Conservation (phyloP, 2,113 vertebrate species). For the Acanthisitta chloris region DNA sequence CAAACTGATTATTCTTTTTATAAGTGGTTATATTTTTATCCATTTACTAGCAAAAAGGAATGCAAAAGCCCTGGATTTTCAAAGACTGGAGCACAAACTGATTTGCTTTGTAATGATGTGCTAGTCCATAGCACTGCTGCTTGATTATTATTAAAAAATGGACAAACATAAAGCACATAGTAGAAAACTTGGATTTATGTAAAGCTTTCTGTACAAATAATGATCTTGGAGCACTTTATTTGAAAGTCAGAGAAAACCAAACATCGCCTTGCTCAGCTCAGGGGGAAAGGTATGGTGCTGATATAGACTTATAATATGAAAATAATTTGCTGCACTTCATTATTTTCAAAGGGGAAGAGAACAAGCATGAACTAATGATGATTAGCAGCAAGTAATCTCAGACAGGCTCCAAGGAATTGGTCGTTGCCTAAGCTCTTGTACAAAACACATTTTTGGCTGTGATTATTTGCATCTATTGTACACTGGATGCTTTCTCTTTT, state of each 20-base stretch:
- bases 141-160: neutral
- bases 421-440: constrained; percentile 18
- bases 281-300: neutral
- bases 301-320: neutral
- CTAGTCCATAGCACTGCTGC: neutral
- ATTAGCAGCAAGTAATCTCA: constrained; percentile 34
- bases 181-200: neutral
- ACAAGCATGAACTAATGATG: constrained; percentile 20
- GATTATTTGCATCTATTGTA: constrained; percentile 47
- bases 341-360: constrained; percentile 28
- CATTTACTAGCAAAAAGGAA: neutral
- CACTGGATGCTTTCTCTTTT: neutral
- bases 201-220: neutral
- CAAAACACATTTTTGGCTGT: constrained; percentile 37
- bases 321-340: neutral
- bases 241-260: neutral
- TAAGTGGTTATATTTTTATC: neutral
- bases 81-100: neutral
- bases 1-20: neutral
- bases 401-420: constrained; percentile 1
- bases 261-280: neutral
- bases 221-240: neutral
- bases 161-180: neutral
- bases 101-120: neutral
- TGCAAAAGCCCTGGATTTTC: neutral